Percentiles rank a stretch among this genome's conserved stretches.
Conservation (phyloP, 1,140 invertebrate species). For the Dinoponera quadriceps region DNA sequence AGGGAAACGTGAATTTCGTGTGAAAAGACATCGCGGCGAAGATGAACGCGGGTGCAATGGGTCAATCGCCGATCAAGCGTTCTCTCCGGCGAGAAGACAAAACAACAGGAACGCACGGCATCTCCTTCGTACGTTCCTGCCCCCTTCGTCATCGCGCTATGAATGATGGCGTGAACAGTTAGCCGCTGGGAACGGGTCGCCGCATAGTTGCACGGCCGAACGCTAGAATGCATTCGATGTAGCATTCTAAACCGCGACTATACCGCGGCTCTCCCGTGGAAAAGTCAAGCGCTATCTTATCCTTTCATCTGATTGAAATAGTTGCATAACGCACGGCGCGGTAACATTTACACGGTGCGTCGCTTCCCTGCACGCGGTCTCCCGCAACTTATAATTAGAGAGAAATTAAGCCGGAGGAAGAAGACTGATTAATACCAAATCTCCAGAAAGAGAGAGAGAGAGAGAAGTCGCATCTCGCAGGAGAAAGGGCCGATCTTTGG, state of each 20-base stretch:
- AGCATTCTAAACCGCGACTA: slow-evolving; percentile 30
- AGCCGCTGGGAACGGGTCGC: slow-evolving; percentile 31
- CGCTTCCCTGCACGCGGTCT: neutral
- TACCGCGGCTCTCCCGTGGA: slow-evolving; percentile 14
- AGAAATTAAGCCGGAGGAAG: no score
- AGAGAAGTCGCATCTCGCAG: no score
- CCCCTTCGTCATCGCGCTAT: slow-evolving; percentile 25
- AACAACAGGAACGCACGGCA: neutral
- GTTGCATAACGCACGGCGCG: slow-evolving; percentile 28
- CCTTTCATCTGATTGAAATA: slow-evolving; percentile 52
- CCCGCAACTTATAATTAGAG: neutral
- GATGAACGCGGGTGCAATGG: neutral
- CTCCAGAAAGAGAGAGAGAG: no score
- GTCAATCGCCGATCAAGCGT: neutral
- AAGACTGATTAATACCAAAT: no score
- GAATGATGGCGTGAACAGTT: slow-evolving; percentile 56
- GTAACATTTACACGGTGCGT: slow-evolving; percentile 4
- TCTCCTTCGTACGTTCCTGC: neutral
- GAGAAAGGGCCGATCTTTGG: no score
- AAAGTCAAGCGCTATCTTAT: slow-evolving; percentile 54
- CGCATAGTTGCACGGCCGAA: slow-evolving; percentile 49
- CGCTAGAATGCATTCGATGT: slow-evolving; percentile 37
- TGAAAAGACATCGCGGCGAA: neutral
- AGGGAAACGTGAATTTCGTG: neutral
- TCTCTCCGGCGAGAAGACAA: neutral